Base-by-base conservation (phyloP, 2,113 vertebrate species). In the Malurus elegans region DNA sequence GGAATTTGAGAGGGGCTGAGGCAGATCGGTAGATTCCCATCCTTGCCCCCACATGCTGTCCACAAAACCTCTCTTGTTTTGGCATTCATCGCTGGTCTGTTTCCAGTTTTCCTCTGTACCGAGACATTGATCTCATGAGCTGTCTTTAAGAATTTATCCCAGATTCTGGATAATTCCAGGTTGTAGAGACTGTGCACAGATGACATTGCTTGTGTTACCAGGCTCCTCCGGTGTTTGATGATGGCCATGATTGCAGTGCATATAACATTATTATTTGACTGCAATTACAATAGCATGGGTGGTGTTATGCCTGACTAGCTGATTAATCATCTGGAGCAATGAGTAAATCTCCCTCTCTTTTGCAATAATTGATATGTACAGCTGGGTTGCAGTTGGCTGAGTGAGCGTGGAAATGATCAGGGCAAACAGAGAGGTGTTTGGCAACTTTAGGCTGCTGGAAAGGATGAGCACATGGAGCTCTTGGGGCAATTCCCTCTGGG, bases 251-350 rank as follows among this genome's bases (percentile, higher is more conserved):
- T 75, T 85, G 64, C 9, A 18, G 44, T 56, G 32, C 57, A 48
- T 81, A n/a, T 71, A 92, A 74, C 26, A 15, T 89, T 82, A 69
- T 82, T 91, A 81, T 79, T 93, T 94, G 36, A 60, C 57, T 78
- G 64, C 71, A 73, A 72, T 92, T 89, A 64, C 67, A 89, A 58
- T 93, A 69, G 50, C 86, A 74, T 87, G 93, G 80, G 67, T 62
- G 72, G 73, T 89, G 83, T 88, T 95, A 79, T 74, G 87, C 72
- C 90, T 94, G 93, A 87, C 72, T 91, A 84, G 76, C 74, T 84
- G 83, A 95, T 93, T 90, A 95, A 96, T 96, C 89, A 91, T 86
- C 79, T 90, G 79, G 53, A 88, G 38, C 42, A 92, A 48, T 66
- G 85, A 81, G 56, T 83, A 92, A 73, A 96, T 91, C 67, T 92